Base-by-base conservation (phyloP, 1,140 invertebrate genomes). In the Chrysoperla carnea region DNA sequence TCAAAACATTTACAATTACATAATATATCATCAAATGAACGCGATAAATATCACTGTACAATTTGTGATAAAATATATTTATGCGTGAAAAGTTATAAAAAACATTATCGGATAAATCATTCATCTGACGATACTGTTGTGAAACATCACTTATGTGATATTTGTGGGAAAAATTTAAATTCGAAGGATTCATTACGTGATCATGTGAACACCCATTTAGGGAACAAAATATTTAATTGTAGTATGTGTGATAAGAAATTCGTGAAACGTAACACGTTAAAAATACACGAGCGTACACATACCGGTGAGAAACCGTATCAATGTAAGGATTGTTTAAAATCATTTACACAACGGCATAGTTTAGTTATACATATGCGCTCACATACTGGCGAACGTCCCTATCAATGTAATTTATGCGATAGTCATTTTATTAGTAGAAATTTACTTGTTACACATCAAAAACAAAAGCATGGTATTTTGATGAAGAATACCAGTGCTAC, bases 381-480 rank as follows among this genome's bases (percentile, higher is more conserved):
- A 31, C 75, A 78, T 46, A 64, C 70, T 0, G 72, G 78, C 0
- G 69, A 84, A 47, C 81, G 80, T 44, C 84, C 84, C 0, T 89
- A 86, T 54, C 70, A 70, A 6, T 90, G 85, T 57, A 80, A 87
- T 42, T 59, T 81, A 6, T 90, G 85, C 52, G 72, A 76, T 0
- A 70, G 14, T 9, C 9, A 9, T 13, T 41, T 42, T 37, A 33
- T 42, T 9, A 42, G 31, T 11, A 36, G 14, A 23, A 42, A 31
- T 9, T 42, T 42, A n/a, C 12, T 42, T 15, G 5, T 5, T 3
- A 42, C 35, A 28, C n/a, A 15, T 28, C 41, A 42, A 17, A 11
- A 14, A 8, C 13, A 42, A 37, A 11, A 31, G 8, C 35, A 36
- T 37, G 15, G 4, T 36, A 27, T 11, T 27, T 39, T 27, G 11